Conservation (phyloP, 2,797 vertebrate genomes). For the Parauchenoglanis ngamensis region DNA sequence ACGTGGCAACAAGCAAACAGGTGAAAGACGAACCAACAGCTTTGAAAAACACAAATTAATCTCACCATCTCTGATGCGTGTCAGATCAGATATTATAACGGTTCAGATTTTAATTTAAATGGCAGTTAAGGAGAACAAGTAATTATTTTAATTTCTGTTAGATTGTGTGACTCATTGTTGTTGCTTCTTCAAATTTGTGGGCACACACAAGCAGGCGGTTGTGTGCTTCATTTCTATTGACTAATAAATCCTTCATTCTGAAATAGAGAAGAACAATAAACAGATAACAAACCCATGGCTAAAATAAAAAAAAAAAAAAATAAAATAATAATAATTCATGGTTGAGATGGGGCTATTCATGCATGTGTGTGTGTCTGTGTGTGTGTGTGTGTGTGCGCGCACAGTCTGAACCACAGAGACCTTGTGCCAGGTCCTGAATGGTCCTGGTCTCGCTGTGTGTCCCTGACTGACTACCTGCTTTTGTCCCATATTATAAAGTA, state of each 20-base stretch:
- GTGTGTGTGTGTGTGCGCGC: background rate
- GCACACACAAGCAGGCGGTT: too few species aligned
- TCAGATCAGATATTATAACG: background rate
- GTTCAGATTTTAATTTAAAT: background rate
- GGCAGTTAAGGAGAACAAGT: background rate
- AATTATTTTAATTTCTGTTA: background rate
- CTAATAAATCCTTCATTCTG: background rate
- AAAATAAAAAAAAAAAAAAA: background rate
- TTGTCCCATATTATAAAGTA: slow-evolving; percentile 23
- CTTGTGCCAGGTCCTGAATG: background rate
- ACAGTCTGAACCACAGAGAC: background rate
- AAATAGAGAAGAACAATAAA: background rate
- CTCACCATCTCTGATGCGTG: background rate
- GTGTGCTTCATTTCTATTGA: background rate
- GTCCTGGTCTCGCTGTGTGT: slow-evolving; percentile 7
- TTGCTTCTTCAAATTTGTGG: background rate
- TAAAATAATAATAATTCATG: background rate
- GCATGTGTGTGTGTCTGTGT: background rate
- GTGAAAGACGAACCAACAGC: background rate
- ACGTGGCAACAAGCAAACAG: background rate
- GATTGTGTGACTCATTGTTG: background rate
- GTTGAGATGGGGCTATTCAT: background rate
- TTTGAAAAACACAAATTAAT: background rate
- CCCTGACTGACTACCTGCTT: background rate
- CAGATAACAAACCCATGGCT: background rate